Conservation (phyloP, 2,797 vertebrate genomes). For the Smutsia gigantea region DNA sequence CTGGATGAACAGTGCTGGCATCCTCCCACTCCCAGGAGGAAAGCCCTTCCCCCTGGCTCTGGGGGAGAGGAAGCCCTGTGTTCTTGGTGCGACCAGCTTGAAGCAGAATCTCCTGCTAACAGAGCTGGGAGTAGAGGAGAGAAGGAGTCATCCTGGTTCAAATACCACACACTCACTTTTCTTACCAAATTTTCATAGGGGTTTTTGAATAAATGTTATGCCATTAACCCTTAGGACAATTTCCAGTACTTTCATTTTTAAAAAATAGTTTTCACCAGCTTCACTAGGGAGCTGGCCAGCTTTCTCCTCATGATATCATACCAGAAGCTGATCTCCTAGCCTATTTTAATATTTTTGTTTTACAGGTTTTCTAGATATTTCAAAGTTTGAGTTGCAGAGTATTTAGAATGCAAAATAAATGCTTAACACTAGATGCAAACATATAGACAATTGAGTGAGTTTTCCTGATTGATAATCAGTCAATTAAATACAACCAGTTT, state of each 20-base stretch:
- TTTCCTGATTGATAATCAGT: neutral
- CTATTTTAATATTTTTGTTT: constrained; percentile 42
- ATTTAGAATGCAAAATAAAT: neutral
- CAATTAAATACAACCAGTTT: constrained; percentile 42
- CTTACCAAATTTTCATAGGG: neutral
- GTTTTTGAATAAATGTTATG: neutral
- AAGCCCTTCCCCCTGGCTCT: neutral
- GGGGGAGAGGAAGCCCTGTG: neutral
- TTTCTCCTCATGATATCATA: neutral
- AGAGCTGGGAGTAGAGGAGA: neutral
- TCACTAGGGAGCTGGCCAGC: neutral
- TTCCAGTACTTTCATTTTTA: neutral
- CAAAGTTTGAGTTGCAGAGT: neutral
- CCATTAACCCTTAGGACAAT: neutral
- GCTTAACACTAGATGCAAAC: neutral
- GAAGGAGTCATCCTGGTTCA: neutral
- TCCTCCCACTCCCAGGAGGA: neutral
- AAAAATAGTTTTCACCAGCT: neutral
- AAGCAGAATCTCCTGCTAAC: neutral
- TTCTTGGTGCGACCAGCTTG: neutral
- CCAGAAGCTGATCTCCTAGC: neutral
- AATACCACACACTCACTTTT: neutral
- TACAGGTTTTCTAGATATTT: neutral
- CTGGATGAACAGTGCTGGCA: neutral
- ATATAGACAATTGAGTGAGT: neutral